Base-by-base conservation (phyloP, 2,113 vertebrate genomes). In the Lophura nycthemera region DNA sequence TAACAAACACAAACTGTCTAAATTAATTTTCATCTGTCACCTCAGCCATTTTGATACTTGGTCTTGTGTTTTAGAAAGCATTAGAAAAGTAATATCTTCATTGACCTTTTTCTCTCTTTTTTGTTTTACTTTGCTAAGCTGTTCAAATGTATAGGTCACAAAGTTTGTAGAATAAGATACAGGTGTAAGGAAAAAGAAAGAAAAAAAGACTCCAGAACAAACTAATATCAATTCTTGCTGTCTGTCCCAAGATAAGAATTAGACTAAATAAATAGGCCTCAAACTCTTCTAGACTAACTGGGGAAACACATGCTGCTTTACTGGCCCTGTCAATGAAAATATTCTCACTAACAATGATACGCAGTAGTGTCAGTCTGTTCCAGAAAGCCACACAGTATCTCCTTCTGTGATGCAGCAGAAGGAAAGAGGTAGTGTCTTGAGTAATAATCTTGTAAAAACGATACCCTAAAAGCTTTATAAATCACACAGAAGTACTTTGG, bases 21-120 rank as follows among this genome's bases (percentile, higher is more conserved):
- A 95, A 86, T 88, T 94, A 89, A 91, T 96, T 93, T 91, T 91
- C n/a, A 59, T 89, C 69, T 91, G 72, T 94, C 84, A 87, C 74
- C 83, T 83, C 18, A n/a, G 34, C 88, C 54, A 67, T 85, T 67
- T 83, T 94, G 34, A 80, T 93, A 71, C n/a, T 89, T 93, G 6
- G 5, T 78, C 47, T 86, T 70, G 81, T 90, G 43, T 82, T 94
- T 48, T 82, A 85, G 65, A 94, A 93, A 73, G 13, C 57, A 22
- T 87, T 86, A 64, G 87, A 88, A 87, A 78, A 89, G 13, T 71
- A 71, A 25, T 91, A 83, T 91, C 65, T 96, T 97, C 83, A 92
- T 89, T 95, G 65, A 91, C 30, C 83, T 94, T 96, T 96, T 75
- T 88, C 45, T 76, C 74, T 79, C 14, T 64, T 38, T 67, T 94